phyloP scores from a whole-genome alignment of 1,140 invertebrate genomes.

The Homarus americanus region DNA sequence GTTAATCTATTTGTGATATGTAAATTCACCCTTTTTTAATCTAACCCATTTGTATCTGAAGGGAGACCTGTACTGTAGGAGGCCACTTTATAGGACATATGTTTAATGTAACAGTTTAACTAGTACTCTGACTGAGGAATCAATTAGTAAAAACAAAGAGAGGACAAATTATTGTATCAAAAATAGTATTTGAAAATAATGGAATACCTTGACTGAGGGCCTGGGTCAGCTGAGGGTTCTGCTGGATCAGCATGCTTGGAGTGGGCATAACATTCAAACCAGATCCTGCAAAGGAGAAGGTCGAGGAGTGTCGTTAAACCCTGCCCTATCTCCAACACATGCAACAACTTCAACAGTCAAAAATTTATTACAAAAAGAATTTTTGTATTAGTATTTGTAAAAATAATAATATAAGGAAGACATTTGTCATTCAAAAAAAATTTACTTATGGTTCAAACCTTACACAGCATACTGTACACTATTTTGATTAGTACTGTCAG shows the following conservation, averaged over 20 bases:
- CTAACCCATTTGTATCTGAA: too few species aligned
- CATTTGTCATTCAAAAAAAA: too few species aligned
- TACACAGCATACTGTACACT: too few species aligned
- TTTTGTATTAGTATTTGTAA: too few species aligned
- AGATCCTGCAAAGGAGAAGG: conserved; percentile 22
- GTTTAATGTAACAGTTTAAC: background rate
- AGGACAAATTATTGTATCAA: background rate
- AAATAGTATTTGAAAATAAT: background rate
- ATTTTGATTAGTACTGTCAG: too few species aligned
- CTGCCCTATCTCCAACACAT: background rate
- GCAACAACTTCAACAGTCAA: background rate
- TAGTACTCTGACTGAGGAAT: background rate
- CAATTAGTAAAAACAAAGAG: background rate
- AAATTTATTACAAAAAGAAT: too few species aligned
- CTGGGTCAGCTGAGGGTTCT: conserved; percentile 55
- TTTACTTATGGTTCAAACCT: too few species aligned
- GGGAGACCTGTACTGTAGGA: too few species aligned
- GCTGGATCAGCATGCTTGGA: conserved; percentile 64
- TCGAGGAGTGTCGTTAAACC: background rate
- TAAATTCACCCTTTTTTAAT: too few species aligned
- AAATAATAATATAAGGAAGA: too few species aligned
- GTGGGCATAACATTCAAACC: conserved; percentile 58
- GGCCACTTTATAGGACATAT: too few species aligned
- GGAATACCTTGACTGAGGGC: conserved; percentile 46
- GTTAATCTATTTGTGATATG: too few species aligned